Conservation (phyloP, 2,888 invertebrate genomes). For the Julus scanicus region DNA sequence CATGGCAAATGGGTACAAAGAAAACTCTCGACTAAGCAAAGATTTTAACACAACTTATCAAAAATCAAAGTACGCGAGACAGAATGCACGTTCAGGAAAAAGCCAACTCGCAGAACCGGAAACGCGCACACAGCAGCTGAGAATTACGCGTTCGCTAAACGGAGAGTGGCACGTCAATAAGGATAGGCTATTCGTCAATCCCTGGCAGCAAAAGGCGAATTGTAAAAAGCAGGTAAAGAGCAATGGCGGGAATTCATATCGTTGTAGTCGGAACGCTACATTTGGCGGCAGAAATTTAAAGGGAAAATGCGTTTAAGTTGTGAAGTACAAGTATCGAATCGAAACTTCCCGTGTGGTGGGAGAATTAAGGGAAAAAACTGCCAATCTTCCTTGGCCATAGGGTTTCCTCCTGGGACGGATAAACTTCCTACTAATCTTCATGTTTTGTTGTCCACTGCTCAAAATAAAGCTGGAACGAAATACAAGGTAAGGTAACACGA, state of each 20-base stretch:
- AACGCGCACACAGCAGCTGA: background rate
- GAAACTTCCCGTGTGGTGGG: background rate
- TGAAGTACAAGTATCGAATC: conserved; percentile 17
- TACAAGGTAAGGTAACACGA: too few relatives aligned
- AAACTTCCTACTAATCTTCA: background rate
- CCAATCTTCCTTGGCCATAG: background rate
- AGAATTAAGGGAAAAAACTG: background rate
- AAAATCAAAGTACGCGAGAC: background rate
- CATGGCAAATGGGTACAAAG: too few relatives aligned
- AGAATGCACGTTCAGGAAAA: background rate
- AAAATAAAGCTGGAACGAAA: background rate
- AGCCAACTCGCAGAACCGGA: background rate
- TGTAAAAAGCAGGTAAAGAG: background rate
- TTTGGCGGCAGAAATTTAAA: background rate
- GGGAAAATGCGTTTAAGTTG: conserved; percentile 19
- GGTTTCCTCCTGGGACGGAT: background rate
- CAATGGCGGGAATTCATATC: too few relatives aligned
- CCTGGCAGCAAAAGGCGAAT: background rate
- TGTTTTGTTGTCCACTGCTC: background rate
- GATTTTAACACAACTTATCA: background rate
- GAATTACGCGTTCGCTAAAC: background rate
- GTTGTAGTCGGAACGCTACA: background rate
- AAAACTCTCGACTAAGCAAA: background rate
- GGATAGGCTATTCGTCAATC: background rate
- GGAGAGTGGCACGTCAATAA: background rate